A percentile compares a stretch with the other conserved stretches of the same genome.
These are phyloP conservation scores for Geotrupes spiniger DNA, from an alignment of 2,888 invertebrate genomes.

Conservation along the genomic window DNA sequence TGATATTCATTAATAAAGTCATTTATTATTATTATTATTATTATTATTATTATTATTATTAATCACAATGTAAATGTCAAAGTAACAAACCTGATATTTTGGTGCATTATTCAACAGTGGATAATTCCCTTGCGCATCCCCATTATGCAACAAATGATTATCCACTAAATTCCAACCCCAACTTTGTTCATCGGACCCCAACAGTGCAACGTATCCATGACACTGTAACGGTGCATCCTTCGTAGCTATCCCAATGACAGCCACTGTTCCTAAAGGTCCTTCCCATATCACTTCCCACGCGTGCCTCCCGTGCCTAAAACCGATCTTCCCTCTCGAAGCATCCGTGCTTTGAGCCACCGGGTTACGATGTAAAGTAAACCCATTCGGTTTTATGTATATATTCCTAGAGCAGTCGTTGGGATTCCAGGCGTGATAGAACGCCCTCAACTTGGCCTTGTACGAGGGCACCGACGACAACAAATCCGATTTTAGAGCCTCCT, in stretches of 20 bases:
- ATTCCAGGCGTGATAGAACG: constrained; percentile 96
- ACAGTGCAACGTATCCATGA: constrained; percentile 90
- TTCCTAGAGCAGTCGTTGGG: constrained; percentile 96
- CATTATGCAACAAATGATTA: constrained; percentile 94
- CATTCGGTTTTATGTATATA: constrained; percentile 94
- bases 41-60: too few species aligned
- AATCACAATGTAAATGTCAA: too few species aligned
- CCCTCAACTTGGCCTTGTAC: constrained; percentile 90
- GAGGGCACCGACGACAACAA: constrained; percentile 83
- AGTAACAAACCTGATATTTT: constrained; percentile 90
- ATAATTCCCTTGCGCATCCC: constrained; percentile 91
- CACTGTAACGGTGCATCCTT: constrained; percentile 92
- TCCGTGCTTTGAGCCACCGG: constrained; percentile 99
- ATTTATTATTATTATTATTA: too few species aligned
- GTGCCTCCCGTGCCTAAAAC: constrained; percentile 88
- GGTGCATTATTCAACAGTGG: constrained; percentile 94
- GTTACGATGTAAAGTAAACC: constrained; percentile 95
- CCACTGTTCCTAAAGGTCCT: constrained; percentile 96
- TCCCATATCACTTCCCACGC: constrained; percentile 99
- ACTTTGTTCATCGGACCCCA: constrained; percentile 95
- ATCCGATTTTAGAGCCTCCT: constrained; percentile 86
- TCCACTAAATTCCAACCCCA: constrained; percentile 99
- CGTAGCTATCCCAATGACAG: constrained; percentile 93
- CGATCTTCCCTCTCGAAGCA: constrained; percentile 86
- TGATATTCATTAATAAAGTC: too few species aligned